Evolutionary conservation across 2,888 invertebrate species (phyloP).

Genomic region (Micoletzkya japonica): DNA sequence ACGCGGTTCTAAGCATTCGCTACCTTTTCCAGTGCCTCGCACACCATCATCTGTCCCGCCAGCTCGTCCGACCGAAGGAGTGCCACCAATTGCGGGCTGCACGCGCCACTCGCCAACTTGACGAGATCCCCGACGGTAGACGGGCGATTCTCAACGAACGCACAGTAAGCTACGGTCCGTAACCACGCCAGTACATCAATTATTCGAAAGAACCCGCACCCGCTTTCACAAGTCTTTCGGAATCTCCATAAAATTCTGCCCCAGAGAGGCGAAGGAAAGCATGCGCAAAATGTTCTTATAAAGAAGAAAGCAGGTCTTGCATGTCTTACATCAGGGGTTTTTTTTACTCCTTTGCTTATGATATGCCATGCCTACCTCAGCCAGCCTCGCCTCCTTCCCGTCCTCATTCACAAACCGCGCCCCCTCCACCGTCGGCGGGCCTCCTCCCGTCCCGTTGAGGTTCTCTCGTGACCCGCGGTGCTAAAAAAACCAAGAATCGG

Average conservation of each 20-base stretch:
- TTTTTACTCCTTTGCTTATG: too few species aligned
- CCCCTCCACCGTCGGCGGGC: slow-evolving; percentile 14
- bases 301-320: too few species aligned
- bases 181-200: too few species aligned
- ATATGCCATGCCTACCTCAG: slow-evolving; percentile 8
- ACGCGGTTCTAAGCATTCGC: too few species aligned
- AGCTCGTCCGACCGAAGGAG: slow-evolving; percentile 4
- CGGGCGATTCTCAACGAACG: slow-evolving; percentile 15
- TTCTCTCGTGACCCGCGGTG: slow-evolving; percentile 18
- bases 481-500: too few species aligned
- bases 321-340: too few species aligned
- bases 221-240: too few species aligned
- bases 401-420: slow-evolving; percentile 7
- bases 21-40: background rate
- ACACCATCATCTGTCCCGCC: background rate
- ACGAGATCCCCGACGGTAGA: slow-evolving; percentile 4
- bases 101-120: background rate
- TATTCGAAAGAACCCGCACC: too few species aligned
- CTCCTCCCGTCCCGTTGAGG: slow-evolving; percentile 1
- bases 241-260: too few species aligned
- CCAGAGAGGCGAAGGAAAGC: too few species aligned
- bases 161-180: background rate
- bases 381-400: slow-evolving; percentile 7
- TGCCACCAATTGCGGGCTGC: background rate
- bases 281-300: too few species aligned